Base-by-base conservation (phyloP, 2,113 vertebrate species). In the Toxotes jaculatrix region DNA sequence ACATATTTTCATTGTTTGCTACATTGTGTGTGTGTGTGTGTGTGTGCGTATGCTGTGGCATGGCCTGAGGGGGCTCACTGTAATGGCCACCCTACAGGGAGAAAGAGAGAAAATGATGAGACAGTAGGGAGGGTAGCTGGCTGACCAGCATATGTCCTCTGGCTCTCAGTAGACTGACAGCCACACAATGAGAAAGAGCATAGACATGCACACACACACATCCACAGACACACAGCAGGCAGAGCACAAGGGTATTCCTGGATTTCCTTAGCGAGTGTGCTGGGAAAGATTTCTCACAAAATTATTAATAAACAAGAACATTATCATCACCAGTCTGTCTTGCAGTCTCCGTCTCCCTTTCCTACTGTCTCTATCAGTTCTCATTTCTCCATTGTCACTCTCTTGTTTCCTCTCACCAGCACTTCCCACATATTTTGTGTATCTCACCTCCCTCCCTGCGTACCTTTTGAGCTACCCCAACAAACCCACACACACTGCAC, bases 21-120 rank as follows among this genome's bases (percentile, higher is more conserved):
- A 9, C 6, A 53, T 5, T 84, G 55, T 73, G 42, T 70, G 23
- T 36, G 17, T 86, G 34, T 49, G 31, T 74, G 60, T 66, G 63
- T 74, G 61, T 40, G 77, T 23, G 49, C 8, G 17, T 65, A 55
- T 47, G 72, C 40, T 67, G 62, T 82, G 80, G 73, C 73, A 87
- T 87, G 80, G 88, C 90, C 89, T 83, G 57, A 88, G 90, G 86
- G 83, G 82, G 71, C 70, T 88, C 43, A 63, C 76, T 80, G 67
- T 91, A 88, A 91, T 92, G 87, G 85, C 73, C 85, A 84, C 76
- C 80, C 88, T 76, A 68, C 85, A 91, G 88, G 82, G 88, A 86
- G 83, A 88, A 76, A 79, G 80, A 83, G 73, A 79, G 85, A 79
- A 86, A 85, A 90, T 91, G 87, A 91, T 89, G 86, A 87, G 86